phyloP scores from a whole-genome alignment of 2,797 vertebrate species.

The Acanthornis magna region DNA sequence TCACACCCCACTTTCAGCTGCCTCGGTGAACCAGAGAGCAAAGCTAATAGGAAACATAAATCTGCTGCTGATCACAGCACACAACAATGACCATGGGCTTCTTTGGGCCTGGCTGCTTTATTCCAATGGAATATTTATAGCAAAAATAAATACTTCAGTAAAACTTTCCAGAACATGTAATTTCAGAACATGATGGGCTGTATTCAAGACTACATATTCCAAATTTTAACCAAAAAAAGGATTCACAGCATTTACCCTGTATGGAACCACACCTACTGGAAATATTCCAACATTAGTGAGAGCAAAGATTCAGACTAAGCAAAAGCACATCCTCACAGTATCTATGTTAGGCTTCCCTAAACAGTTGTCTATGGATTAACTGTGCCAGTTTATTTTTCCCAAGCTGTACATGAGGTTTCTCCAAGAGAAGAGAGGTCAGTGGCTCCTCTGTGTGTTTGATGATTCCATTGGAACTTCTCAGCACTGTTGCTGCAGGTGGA shows the following conservation, averaged over 20 bases:
- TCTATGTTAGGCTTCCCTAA: background rate
- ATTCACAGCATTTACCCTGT: background rate
- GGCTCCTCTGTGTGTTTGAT: background rate
- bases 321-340: background rate
- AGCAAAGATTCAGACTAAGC: background rate
- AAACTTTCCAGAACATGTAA: background rate
- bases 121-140: background rate
- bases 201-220: background rate
- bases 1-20: background rate
- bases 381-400: background rate
- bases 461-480: background rate
- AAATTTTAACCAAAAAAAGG: background rate
- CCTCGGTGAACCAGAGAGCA: background rate
- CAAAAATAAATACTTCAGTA: background rate
- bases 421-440: background rate
- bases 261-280: background rate
- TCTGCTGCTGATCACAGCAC: background rate
- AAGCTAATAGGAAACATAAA: background rate
- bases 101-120: background rate
- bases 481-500: rapidly evolving
- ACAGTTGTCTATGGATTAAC: background rate
- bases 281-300: background rate
- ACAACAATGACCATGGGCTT: background rate
- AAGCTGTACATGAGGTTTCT: background rate
- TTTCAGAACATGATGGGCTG: background rate